Evolutionary conservation across 2,888 invertebrate genomes (phyloP), one percentile per base, ranked within the genome.

Genomic region (Drosophila formosana): DNA sequence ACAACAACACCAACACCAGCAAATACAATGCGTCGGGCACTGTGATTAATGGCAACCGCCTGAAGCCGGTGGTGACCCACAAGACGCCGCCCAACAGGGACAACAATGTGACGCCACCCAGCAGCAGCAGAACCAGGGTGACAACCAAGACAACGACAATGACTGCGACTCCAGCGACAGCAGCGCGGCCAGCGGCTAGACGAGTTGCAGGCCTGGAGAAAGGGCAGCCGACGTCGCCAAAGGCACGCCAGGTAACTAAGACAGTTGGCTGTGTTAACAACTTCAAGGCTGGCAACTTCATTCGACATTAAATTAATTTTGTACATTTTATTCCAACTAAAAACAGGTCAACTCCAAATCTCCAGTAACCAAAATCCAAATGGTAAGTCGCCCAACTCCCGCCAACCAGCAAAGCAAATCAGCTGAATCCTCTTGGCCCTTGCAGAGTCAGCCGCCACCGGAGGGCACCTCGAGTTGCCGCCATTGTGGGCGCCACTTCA

Each of bases 401-500:
- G 18, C 18, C 18, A 18, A 30, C 4, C 4, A 30, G 11, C 11
- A 9, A 3, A 9, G 34, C 4, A n/a, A 37, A 4, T 37, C 4
- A 37, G 37, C 2, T n/a, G 5, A 1, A 37, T 11, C n/a, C 11
- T 4, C n/a, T 11, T 11, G 4, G 2, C n/a, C 4, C 62, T 52
- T 62, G 8, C 62, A 75, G 63, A 66, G 53, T 26, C n/a, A 32
- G 26, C 52, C 81, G 23, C 77, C 86, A 23, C 83, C 88, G 8
- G 82, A 80, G 11, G 91, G 91, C 39, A 91, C 90, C 56, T 92
- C 91, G 0, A 89, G 94, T 11, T 98, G 98, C 92, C 93, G 93
- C 30, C 94, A 95, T 71, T 98, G 98, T 92, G 95, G 95, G 0
- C 94, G 98, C 0, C 94, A 94, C 85, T 98, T 98, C 92, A 96